phyloP scores from a whole-genome alignment of 1,140 invertebrate genomes.

The Brachionus manjavacas region DNA sequence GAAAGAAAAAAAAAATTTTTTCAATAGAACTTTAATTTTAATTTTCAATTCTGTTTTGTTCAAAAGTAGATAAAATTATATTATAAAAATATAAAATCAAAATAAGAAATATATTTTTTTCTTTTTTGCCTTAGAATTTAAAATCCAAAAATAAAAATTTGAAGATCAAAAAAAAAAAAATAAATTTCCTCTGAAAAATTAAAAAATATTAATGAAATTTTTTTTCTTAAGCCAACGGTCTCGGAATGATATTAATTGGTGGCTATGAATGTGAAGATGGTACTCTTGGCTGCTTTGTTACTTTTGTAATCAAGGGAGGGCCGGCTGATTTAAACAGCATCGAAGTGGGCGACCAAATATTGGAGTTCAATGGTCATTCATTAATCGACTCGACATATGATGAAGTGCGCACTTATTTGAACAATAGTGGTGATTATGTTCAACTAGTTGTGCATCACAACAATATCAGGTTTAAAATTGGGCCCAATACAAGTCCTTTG shows the following conservation, averaged over 20 bases:
- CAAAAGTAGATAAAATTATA: no score
- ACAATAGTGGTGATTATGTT: conserved; percentile 73
- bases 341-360: conserved; percentile 55
- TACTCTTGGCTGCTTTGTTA: conserved; percentile 77
- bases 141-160: no score
- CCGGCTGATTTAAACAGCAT: conserved; percentile 66
- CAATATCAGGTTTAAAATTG: conserved; percentile 12
- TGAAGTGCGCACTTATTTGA: conserved; percentile 76
- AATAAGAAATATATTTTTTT: no score
- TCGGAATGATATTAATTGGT: conserved; percentile 85
- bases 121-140: no score
- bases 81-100: no score
- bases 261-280: conserved; percentile 77
- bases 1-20: no score
- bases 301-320: conserved; percentile 81
- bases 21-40: no score
- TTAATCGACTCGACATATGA: conserved; percentile 82
- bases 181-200: no score
- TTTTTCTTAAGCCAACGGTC: conserved; percentile 66
- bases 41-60: no score
- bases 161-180: no score
- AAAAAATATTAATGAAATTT: not conserved
- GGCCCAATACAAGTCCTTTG: not conserved
- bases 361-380: conserved; percentile 77
- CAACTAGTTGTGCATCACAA: conserved; percentile 57